phyloP scores from a whole-genome alignment of 2,797 vertebrate species.

The Eutrigla gurnardus region DNA sequence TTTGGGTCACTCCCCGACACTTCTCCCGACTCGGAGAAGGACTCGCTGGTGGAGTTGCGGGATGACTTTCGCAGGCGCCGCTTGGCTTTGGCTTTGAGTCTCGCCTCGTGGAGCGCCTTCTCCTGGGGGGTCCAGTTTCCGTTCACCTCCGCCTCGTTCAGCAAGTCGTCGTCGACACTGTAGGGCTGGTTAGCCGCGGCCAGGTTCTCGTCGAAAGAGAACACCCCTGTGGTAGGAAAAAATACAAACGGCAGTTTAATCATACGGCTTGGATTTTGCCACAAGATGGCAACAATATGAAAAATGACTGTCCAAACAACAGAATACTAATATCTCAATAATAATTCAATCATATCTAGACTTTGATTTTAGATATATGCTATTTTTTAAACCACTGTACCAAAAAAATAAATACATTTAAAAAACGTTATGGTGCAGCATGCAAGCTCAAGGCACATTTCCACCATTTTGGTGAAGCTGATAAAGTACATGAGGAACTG shows the following conservation, averaged over 20 bases:
- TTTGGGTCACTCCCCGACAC: conserved; percentile 74
- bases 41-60: conserved; percentile 87
- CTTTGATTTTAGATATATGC: background rate
- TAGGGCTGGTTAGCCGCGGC: conserved; percentile 53
- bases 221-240: conserved; percentile 64
- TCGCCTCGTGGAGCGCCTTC: conserved; percentile 89
- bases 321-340: background rate
- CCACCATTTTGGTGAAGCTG: background rate
- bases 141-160: conserved; percentile 81
- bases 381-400: background rate
- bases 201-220: conserved; percentile 50
- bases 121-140: conserved; percentile 90
- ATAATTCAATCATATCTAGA: background rate
- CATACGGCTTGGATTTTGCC: background rate
- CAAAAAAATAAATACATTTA: background rate
- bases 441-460: too few relatives aligned
- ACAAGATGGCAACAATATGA: background rate
- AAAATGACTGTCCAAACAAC: background rate
- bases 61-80: conserved; percentile 86
- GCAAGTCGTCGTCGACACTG: conserved; percentile 75
- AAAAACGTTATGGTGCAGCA: background rate
- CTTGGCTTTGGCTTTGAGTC: conserved; percentile 90
- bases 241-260: background rate
- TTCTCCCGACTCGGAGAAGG: conserved; percentile 83
- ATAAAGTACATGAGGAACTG: background rate